These are phyloP conservation scores for Okamejei kenojei DNA, from an alignment of 2,797 vertebrate species.

Conservation along the genomic window DNA sequence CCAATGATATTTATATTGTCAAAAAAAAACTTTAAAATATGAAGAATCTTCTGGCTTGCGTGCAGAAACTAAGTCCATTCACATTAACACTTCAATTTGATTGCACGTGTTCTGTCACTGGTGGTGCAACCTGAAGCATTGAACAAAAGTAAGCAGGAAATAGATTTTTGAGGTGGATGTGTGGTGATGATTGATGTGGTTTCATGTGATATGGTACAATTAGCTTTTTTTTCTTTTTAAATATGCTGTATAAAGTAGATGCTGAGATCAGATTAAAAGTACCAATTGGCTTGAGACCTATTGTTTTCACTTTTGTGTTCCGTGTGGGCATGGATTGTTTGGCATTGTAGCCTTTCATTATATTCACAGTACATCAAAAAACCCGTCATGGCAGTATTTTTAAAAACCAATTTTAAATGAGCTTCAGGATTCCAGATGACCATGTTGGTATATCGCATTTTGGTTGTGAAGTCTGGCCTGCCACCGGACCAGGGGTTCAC, in stretches of 20 bases:
- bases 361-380: background rate
- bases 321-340: background rate
- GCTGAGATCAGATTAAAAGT: background rate
- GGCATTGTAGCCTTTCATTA: background rate
- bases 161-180: slow-evolving; percentile 32
- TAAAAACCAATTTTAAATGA: background rate
- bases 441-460: too few species aligned
- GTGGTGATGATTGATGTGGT: slow-evolving; percentile 32
- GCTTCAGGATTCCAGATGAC: too few species aligned
- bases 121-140: background rate
- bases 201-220: background rate
- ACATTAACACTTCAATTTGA: background rate
- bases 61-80: background rate
- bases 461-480: too few species aligned
- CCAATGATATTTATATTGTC: too few species aligned
- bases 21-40: too few species aligned
- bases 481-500: background rate
- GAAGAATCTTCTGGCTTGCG: background rate
- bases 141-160: slow-evolving; percentile 4
- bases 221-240: background rate
- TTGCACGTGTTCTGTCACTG: background rate
- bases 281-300: background rate
- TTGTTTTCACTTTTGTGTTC: background rate
- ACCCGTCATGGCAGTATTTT: background rate
- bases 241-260: background rate